A percentile compares a stretch with the other conserved stretches of the same genome.
phyloP scores from a whole-genome alignment of 2,888 invertebrate species.

The Laothoe populi region DNA sequence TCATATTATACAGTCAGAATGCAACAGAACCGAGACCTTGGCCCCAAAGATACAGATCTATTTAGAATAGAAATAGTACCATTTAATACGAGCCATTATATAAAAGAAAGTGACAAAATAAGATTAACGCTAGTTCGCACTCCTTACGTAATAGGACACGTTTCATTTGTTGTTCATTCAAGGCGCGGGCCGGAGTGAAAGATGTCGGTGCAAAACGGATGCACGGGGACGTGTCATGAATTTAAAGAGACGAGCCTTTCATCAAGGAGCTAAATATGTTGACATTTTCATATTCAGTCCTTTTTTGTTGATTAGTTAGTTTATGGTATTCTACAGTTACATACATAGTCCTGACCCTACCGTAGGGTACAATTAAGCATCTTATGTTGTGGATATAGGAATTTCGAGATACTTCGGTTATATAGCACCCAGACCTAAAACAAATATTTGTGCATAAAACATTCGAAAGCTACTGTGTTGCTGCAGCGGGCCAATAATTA shows the following conservation, averaged over 20 bases:
- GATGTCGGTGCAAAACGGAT: constrained; percentile 79
- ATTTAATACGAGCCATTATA: constrained; percentile 44
- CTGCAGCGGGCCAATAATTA: too few species aligned
- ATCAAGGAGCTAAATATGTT: constrained; percentile 30
- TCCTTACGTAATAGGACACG: constrained; percentile 75
- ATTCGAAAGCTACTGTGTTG: too few species aligned
- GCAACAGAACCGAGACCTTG: constrained; percentile 23
- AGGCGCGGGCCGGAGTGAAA: constrained; percentile 63
- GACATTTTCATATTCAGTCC: constrained; percentile 35
- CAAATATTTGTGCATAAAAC: too few species aligned
- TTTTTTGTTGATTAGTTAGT: too few species aligned
- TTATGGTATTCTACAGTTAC: too few species aligned
- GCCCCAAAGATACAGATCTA: constrained; percentile 17
- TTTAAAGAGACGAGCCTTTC: constrained; percentile 39
- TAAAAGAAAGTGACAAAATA: constrained; percentile 73
- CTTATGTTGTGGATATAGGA: too few species aligned
- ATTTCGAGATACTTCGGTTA: too few species aligned
- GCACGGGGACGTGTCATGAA: constrained; percentile 53
- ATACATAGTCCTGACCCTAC: too few species aligned
- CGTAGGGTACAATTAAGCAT: too few species aligned
- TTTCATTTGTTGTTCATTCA: constrained; percentile 72
- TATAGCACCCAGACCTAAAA: too few species aligned
- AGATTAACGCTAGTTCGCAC: constrained; percentile 59
- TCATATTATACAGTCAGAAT: constrained; percentile 10
- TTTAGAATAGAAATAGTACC: constrained; percentile 31